Conservation (phyloP, 2,888 invertebrate genomes). For the Cyclophora punctaria region DNA sequence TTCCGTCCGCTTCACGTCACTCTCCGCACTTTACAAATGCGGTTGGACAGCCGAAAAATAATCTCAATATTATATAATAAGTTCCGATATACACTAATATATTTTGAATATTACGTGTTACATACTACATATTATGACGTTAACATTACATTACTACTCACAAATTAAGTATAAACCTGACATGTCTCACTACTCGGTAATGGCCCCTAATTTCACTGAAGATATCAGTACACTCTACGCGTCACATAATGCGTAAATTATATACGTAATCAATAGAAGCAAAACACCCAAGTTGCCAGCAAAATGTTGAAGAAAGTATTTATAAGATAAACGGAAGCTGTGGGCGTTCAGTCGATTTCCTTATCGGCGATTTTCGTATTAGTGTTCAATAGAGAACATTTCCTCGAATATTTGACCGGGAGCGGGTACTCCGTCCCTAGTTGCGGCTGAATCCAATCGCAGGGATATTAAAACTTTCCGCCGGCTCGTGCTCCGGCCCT, state of each 20-base stretch:
- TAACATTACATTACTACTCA: too few relatives aligned
- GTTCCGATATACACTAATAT: too few relatives aligned
- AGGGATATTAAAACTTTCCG: constrained; percentile 73
- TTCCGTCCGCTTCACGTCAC: constrained; percentile 49
- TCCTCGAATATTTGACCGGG: constrained; percentile 14
- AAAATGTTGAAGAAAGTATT: constrained; percentile 7
- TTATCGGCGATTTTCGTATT: constrained; percentile 57
- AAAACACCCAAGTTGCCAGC: too few relatives aligned
- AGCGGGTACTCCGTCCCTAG: constrained; percentile 38
- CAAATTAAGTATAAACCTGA: too few relatives aligned
- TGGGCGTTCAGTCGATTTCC: constrained; percentile 42
- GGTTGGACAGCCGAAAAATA: constrained; percentile 70
- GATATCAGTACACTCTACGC: too few relatives aligned
- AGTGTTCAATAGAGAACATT: constrained; percentile 39
- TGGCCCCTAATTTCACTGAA: too few relatives aligned
- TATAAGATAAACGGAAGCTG: constrained; percentile 23
- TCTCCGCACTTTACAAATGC: constrained; percentile 50
- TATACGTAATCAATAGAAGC: too few relatives aligned
- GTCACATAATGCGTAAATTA: too few relatives aligned
- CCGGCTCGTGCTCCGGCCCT: constrained; percentile 46
- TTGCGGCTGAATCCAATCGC: constrained; percentile 66
- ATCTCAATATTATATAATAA: constrained; percentile 27
- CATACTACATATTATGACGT: too few relatives aligned
- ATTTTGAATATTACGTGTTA: too few relatives aligned
- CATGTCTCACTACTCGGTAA: too few relatives aligned